Base-by-base conservation (phyloP, 2,888 invertebrate species). In the Silvanus unidentatus region DNA sequence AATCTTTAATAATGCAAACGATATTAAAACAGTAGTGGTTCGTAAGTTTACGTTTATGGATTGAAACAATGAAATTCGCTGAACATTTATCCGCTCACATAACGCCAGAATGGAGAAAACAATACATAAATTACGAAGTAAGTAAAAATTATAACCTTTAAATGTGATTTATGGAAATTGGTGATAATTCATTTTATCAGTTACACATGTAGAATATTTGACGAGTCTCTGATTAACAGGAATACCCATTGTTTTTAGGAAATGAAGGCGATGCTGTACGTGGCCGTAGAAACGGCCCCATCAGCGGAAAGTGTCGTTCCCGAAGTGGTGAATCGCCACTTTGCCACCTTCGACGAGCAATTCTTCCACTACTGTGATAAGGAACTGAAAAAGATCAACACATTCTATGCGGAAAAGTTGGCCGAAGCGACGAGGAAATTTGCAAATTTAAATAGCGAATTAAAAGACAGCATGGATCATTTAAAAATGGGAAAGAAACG, bases 81-180 rank as follows among this genome's bases (percentile, higher is more conserved):
- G 90, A 93, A 72, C 91, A 92, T 73, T 75, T 92, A 50, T 76
- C 84, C 30, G 88, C 90, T 30, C 92, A 93, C 65, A 88, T 93
- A 54, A 93, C 92, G 44, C 92, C 92, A 47, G 92, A 93, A 78
- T 92, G 92, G 92, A 78, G 91, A 55, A 92, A 90, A 68, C 92
- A 93, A 67, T 93, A 82, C 54, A 83, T 84, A 62, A 81, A 79
- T 66, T 84, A 84, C 73, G 83, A 84, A 78, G 84, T 82, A 70
- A 64, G 57, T 52, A 35, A n/a, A n/a, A n/a, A n/a, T n/a, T 22
- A 22, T 22, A 22, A 22, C 22, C 22, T 22, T n/a, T 2, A 42
- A 29, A 39, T 35, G 38, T 36, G 30, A 41, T 44, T 37, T 38
- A 16, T 15, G 2, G 38, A 28, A 38, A 10, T 16, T 1, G 35